Conservation (phyloP, 2,113 vertebrate species). For the Hydropotes inermis region DNA sequence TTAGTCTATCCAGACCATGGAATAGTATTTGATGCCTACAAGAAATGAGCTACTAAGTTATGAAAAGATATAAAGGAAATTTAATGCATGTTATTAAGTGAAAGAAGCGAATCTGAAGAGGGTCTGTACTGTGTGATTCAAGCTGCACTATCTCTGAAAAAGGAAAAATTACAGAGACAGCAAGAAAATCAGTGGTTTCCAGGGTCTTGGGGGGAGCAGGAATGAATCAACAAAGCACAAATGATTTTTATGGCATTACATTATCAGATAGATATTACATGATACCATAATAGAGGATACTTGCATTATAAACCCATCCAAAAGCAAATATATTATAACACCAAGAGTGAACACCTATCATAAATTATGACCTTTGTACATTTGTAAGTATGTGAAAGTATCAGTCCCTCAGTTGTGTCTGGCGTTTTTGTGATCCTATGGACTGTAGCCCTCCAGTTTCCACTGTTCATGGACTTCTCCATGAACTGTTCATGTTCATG, state of each 20-base stretch:
- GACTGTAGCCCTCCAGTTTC: background rate
- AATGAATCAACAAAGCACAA: background rate
- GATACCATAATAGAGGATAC: background rate
- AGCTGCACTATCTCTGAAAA: background rate
- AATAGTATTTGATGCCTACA: background rate
- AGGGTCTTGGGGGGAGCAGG: fast-evolving
- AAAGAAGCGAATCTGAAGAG: background rate
- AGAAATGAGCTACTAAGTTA: background rate
- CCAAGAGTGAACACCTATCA: background rate
- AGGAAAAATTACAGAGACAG: background rate
- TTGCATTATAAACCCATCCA: background rate
- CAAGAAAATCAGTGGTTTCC: background rate
- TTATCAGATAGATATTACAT: background rate
- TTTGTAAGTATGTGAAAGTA: background rate
- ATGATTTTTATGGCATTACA: background rate
- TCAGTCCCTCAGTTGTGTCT: background rate
- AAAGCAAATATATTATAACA: background rate
- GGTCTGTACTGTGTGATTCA: background rate
- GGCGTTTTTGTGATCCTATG: background rate
- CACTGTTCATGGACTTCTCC: background rate
- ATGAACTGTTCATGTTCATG: too few relatives aligned
- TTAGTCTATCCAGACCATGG: background rate
- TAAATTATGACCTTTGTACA: background rate
- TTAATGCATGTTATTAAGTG: background rate
- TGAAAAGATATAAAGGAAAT: background rate